Evolutionary conservation across 2,113 vertebrate genomes (phyloP).

Genomic region (Alces alces): DNA sequence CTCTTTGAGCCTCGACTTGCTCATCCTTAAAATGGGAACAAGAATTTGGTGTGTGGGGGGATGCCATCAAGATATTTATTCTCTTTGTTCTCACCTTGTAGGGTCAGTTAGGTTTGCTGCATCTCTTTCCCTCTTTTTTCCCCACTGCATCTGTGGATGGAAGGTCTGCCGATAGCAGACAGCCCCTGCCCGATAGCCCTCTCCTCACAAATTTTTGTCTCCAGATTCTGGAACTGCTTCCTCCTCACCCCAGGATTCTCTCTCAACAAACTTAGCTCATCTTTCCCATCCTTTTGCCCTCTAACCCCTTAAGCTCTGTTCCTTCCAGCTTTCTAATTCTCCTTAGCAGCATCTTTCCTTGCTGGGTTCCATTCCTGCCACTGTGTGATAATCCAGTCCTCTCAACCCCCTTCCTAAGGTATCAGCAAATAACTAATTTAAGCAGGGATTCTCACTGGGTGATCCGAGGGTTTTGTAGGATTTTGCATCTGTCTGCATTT

Average conservation of each 20-base stretch:
- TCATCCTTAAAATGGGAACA: background rate
- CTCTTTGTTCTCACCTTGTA: background rate
- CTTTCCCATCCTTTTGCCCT: background rate
- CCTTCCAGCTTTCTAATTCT: background rate
- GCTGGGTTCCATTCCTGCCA: background rate
- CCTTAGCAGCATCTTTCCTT: background rate
- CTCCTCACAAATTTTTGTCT: background rate
- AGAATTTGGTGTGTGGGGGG: background rate
- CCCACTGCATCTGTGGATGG: background rate
- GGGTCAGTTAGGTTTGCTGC: background rate
- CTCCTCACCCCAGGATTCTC: background rate
- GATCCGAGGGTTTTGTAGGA: background rate
- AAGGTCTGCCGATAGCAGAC: background rate
- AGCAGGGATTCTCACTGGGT: background rate
- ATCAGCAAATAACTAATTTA: background rate
- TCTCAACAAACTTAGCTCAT: background rate
- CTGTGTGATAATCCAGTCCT: background rate
- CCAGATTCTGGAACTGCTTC: background rate
- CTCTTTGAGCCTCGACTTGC: background rate
- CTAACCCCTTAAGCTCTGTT: background rate
- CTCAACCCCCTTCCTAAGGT: background rate
- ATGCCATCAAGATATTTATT: background rate
- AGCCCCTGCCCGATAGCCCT: rapidly evolving
- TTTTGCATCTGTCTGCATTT: background rate
- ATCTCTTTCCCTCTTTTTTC: background rate